Percentiles rank a stretch among this genome's conserved stretches.
phyloP scores from a whole-genome alignment of 2,113 vertebrate genomes.

The Perca schrenkii region DNA sequence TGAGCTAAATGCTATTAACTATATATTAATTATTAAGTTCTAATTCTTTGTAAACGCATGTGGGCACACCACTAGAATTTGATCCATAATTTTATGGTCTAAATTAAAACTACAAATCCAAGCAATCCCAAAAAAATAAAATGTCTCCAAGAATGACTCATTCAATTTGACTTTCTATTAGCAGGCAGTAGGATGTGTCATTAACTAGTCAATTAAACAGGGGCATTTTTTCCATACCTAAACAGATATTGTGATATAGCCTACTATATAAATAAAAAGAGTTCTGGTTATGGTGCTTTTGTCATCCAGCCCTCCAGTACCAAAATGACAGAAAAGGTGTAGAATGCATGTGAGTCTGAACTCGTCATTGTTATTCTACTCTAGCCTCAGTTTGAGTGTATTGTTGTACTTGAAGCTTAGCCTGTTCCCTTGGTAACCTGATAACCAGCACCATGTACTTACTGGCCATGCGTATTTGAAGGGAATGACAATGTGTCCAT shows the following conservation, averaged over 20 bases:
- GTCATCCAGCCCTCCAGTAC: not conserved
- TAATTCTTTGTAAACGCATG: too few relatives aligned
- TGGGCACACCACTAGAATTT: not conserved
- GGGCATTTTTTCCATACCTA: not conserved
- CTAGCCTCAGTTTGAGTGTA: conserved; percentile 63
- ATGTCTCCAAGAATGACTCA: not conserved
- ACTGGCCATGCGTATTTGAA: conserved; percentile 89
- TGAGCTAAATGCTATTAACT: not conserved
- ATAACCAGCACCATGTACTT: conserved; percentile 75
- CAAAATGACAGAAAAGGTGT: conserved; percentile 1
- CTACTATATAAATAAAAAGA: too few relatives aligned
- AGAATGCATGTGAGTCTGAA: conserved; percentile 39
- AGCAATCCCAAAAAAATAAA: not conserved
- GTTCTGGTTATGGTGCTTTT: not conserved
- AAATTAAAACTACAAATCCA: not conserved
- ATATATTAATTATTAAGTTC: too few relatives aligned
- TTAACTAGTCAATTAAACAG: not conserved
- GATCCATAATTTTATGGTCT: not conserved
- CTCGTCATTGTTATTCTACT: conserved; percentile 70
- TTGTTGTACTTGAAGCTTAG: conserved; percentile 71
- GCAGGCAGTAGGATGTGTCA: not conserved
- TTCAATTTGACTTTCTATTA: not conserved
- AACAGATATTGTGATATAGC: not conserved
- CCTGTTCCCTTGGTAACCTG: conserved; percentile 73
- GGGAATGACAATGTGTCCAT: conserved; percentile 82